phyloP scores from a whole-genome alignment of 2,888 invertebrate species.

The Seira sanloemensis region DNA sequence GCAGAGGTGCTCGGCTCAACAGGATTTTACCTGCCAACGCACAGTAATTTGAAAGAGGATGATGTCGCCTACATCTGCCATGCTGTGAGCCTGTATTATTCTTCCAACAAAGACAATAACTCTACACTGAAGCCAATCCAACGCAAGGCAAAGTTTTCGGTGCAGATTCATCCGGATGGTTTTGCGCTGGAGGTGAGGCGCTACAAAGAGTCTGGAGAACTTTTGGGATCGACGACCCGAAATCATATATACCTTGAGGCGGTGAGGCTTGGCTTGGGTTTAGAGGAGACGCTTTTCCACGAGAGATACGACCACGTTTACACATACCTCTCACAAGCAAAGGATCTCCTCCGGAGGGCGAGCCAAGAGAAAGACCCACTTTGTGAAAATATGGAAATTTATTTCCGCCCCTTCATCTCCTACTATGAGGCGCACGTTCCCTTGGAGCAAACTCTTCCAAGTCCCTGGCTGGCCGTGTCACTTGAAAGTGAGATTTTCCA shows the following conservation, averaged over 20 bases:
- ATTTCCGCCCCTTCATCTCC: conserved; percentile 30
- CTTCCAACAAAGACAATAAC: not conserved
- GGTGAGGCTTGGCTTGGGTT: conserved; percentile 36
- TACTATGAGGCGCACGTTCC: conserved; percentile 51
- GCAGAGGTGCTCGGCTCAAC: conserved; percentile 56
- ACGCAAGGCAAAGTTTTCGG: not conserved
- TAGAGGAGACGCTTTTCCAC: conserved; percentile 32
- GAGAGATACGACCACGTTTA: conserved; percentile 42
- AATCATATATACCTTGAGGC: conserved; percentile 42
- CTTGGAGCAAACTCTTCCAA: conserved; percentile 36
- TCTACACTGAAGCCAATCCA: not conserved
- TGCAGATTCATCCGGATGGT: conserved; percentile 49
- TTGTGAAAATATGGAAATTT: conserved; percentile 15
- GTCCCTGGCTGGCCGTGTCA: conserved; percentile 48
- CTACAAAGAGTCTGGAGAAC: conserved; percentile 32
- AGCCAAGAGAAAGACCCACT: conserved; percentile 6
- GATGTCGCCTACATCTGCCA: conserved; percentile 49
- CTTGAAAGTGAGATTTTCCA: not conserved
- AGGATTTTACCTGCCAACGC: conserved; percentile 63
- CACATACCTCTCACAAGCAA: not conserved
- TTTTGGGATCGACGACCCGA: not conserved
- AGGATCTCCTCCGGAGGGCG: not conserved
- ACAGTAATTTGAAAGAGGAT: conserved; percentile 29
- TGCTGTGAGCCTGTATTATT: conserved; percentile 25
- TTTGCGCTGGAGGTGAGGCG: conserved; percentile 38